Evolutionary conservation across 2,797 vertebrate species (phyloP).

Genomic region (Anguilla megastoma): DNA sequence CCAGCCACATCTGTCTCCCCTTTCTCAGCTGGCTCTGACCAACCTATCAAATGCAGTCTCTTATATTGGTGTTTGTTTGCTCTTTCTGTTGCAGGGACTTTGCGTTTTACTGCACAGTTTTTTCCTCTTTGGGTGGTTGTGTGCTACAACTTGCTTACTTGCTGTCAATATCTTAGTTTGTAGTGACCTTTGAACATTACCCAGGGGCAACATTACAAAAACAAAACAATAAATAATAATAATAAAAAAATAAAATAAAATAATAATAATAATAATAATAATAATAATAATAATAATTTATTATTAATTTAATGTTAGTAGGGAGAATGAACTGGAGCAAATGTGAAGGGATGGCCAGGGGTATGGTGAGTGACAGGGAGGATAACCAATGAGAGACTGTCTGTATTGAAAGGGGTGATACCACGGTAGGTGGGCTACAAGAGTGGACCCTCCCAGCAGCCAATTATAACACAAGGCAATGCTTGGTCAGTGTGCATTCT

Average conservation of each 20-base stretch:
- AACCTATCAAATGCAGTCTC: too few species aligned
- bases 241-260: too few species aligned
- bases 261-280: too few species aligned
- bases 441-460: constrained; percentile 15
- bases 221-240: not conserved
- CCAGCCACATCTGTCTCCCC: too few species aligned
- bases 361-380: constrained; percentile 24
- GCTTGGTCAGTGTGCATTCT: constrained; percentile 31
- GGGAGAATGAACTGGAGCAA: constrained; percentile 36
- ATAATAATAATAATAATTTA: too few species aligned
- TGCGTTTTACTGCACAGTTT: too few species aligned
- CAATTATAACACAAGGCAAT: constrained; percentile 21
- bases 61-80: too few species aligned
- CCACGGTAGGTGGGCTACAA: not conserved
- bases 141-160: not conserved
- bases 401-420: not conserved
- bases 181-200: too few species aligned
- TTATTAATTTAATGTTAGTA: constrained; percentile 15
- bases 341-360: constrained; percentile 34
- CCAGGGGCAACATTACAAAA: too few species aligned
- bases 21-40: too few species aligned
- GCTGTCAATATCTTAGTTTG: too few species aligned
- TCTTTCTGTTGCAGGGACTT: too few species aligned
- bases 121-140: not conserved
- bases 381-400: constrained; percentile 19